A percentile compares a stretch with the other conserved stretches of the same genome.
Conservation (phyloP, 2,888 invertebrate species). For the Toxonevra muliebris region DNA sequence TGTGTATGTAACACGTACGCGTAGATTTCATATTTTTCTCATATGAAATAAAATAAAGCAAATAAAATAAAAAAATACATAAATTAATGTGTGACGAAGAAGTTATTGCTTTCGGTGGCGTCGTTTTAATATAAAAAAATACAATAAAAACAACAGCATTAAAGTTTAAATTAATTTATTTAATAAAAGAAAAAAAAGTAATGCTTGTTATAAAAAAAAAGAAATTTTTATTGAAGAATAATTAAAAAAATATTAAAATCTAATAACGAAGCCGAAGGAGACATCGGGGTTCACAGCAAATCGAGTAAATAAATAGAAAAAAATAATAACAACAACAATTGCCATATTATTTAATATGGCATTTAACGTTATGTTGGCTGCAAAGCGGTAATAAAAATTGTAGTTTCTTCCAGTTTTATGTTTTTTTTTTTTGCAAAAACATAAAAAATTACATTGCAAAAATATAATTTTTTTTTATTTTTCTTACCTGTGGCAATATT, state of each 20-base stretch:
- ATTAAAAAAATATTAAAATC: constrained; percentile 37
- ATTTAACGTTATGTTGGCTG: too few relatives aligned
- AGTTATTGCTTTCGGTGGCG: constrained; percentile 1
- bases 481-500: too few relatives aligned
- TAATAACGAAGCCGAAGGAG: constrained; percentile 34
- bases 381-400: too few relatives aligned
- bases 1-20: constrained; percentile 43
- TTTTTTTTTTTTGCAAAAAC: too few relatives aligned
- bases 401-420: too few relatives aligned
- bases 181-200: too few relatives aligned
- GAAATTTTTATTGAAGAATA: constrained; percentile 29
- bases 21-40: not conserved
- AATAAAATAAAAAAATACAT: too few relatives aligned
- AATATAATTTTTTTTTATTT: too few relatives aligned
- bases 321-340: constrained; percentile 3
- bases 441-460: too few relatives aligned
- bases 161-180: constrained; percentile 4
- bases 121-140: constrained; percentile 27
- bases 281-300: constrained; percentile 5
- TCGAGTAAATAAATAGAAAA: constrained; percentile 40
- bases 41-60: too few relatives aligned
- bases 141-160: constrained; percentile 30
- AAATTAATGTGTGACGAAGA: too few relatives aligned
- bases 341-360: too few relatives aligned
- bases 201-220: constrained; percentile 24